Evolutionary conservation across 2,797 vertebrate species (phyloP).

Genomic region (Mormyrops attenuatus): DNA sequence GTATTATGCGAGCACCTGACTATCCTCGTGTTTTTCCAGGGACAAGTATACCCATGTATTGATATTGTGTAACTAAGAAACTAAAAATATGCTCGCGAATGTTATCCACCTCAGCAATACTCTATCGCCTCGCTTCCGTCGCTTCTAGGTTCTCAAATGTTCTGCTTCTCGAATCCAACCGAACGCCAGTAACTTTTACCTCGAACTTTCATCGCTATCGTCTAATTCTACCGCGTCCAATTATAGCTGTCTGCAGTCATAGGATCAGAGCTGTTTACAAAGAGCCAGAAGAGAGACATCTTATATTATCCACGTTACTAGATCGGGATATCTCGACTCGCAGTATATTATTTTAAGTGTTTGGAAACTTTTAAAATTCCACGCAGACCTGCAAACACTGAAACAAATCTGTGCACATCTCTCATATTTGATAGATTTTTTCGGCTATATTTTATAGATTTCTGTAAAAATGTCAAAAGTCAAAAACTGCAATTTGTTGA

Average conservation of each 20-base stretch:
- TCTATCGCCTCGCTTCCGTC: not conserved
- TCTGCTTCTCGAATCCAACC: slow-evolving; percentile 19
- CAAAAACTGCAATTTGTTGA: not conserved
- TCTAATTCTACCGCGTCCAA: slow-evolving; percentile 35
- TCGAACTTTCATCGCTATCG: slow-evolving; percentile 40
- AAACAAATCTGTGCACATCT: not conserved
- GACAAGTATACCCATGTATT: slow-evolving; percentile 1
- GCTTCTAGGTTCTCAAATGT: not conserved
- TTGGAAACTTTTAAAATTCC: not conserved
- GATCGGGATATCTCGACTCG: not conserved
- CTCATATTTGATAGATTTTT: not conserved
- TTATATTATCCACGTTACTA: slow-evolving; percentile 31
- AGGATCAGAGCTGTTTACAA: slow-evolving; percentile 41
- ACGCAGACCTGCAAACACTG: not conserved
- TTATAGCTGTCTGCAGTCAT: slow-evolving; percentile 35
- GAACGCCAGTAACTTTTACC: slow-evolving; percentile 36
- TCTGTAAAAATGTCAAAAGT: not conserved
- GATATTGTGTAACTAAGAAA: slow-evolving; percentile 13
- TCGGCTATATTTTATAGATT: not conserved
- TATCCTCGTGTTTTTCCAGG: slow-evolving; percentile 8
- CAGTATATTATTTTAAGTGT: not conserved
- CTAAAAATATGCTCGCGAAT: not conserved
- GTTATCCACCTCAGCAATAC: not conserved
- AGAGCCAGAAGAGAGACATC: slow-evolving; percentile 23
- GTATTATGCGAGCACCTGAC: slow-evolving; percentile 12